These are phyloP conservation scores for Hyposmocoma kahamanoa DNA, from an alignment of 1,140 invertebrate genomes.

Conservation along the genomic window DNA sequence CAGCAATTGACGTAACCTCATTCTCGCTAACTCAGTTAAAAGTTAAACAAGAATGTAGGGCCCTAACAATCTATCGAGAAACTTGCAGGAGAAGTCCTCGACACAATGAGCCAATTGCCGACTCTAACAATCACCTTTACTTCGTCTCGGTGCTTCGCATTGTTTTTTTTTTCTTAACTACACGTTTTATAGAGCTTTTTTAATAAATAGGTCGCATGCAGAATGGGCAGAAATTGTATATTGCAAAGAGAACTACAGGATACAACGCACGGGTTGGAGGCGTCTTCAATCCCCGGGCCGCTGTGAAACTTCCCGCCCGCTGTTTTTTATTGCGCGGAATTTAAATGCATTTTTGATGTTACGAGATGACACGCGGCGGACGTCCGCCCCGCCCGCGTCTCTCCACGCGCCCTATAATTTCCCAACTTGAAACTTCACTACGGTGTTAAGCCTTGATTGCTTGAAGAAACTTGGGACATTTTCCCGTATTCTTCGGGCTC, in stretches of 20 bases:
- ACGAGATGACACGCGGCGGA: constrained; percentile 71
- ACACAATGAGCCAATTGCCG: constrained; percentile 38
- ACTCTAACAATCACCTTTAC: constrained; percentile 25
- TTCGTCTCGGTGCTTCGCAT: constrained; percentile 10
- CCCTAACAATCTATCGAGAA: constrained; percentile 15
- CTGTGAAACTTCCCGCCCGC: constrained; percentile 64
- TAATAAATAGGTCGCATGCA: constrained; percentile 36
- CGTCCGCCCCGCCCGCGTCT: constrained; percentile 37
- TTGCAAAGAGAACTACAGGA: constrained; percentile 30
- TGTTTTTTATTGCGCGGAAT: constrained; percentile 73
- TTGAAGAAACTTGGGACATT: constrained; percentile 72
- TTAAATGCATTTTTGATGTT: constrained; percentile 74
- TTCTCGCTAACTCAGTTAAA: constrained; percentile 10
- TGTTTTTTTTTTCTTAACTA: constrained; percentile 11
- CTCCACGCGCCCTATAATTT: constrained; percentile 65
- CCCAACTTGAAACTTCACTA: constrained; percentile 70
- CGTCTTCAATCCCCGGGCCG: constrained; percentile 60
- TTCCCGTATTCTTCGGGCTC: constrained; percentile 69
- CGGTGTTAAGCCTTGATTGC: constrained; percentile 73
- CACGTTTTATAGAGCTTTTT: constrained; percentile 20
- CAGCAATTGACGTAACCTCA: background rate
- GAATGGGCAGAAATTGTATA: constrained; percentile 38
- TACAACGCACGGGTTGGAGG: constrained; percentile 29
- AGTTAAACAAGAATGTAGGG: constrained; percentile 23
- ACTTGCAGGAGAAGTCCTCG: constrained; percentile 17